A percentile compares a stretch with the other conserved stretches of the same genome.
phyloP scores from a whole-genome alignment of 64 coral and sea anemone species.

The Stylophora pistillata region DNA sequence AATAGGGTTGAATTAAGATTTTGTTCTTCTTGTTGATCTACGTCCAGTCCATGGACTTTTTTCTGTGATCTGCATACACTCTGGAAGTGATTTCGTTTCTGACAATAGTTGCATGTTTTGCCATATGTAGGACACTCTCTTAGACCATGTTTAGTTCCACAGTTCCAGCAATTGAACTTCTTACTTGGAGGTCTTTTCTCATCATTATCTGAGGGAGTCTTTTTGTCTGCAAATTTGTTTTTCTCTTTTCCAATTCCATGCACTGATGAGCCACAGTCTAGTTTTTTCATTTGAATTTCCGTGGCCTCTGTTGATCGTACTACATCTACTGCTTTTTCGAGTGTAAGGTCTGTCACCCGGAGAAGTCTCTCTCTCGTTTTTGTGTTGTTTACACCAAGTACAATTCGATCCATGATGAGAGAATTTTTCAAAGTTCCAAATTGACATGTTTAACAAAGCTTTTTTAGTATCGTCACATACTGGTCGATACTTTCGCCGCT shows the following conservation, averaged over 20 bases:
- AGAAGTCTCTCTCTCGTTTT: constrained; percentile 60
- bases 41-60: background rate
- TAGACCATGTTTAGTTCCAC: constrained; percentile 56
- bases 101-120: constrained; percentile 49
- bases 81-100: constrained; percentile 20
- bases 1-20: constrained; percentile 10
- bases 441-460: constrained; percentile 18
- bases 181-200: constrained; percentile 40
- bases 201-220: constrained; percentile 28
- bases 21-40: background rate
- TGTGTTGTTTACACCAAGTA: constrained; percentile 51
- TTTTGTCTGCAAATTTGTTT: constrained; percentile 12
- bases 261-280: constrained; percentile 25
- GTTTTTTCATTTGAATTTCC: constrained; percentile 66
- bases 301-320: constrained; percentile 67
- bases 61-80: background rate
- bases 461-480: constrained; percentile 7
- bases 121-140: constrained; percentile 56
- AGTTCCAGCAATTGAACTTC: constrained; percentile 66
- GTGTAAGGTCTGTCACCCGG: constrained; percentile 43
- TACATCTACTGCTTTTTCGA: constrained; percentile 62
- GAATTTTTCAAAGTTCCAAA: constrained; percentile 27
- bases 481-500: background rate
- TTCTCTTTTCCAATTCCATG: constrained; percentile 23
- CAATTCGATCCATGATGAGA: constrained; percentile 62